Conservation (phyloP, 2,888 invertebrate species). For the Stomorhina lunata region DNA sequence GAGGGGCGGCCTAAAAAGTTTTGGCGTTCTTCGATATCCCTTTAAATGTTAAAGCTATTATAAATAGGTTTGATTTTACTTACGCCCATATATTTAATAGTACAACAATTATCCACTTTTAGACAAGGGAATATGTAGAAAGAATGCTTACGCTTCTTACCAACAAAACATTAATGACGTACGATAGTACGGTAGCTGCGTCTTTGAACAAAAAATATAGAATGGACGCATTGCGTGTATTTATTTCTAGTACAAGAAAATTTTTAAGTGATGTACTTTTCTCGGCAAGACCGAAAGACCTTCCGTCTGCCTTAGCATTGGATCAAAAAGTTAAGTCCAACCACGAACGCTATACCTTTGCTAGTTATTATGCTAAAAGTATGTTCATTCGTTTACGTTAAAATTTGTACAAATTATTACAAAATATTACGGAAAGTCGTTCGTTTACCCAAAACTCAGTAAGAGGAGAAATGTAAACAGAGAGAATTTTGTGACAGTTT, state of each 20-base stretch:
- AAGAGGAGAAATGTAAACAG: too few species aligned
- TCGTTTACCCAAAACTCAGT: too few species aligned
- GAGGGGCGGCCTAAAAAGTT: background rate
- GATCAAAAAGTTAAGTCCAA: constrained; percentile 25
- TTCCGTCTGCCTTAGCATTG: constrained; percentile 27
- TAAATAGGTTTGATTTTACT: constrained; percentile 1
- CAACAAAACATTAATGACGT: constrained; percentile 62
- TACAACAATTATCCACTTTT: constrained; percentile 53
- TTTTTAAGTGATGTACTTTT: too few species aligned
- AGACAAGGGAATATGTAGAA: constrained; percentile 38
- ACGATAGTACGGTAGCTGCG: background rate
- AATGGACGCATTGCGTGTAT: background rate
- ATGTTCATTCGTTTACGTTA: too few species aligned
- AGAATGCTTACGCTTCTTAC: constrained; percentile 3
- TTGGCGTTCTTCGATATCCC: background rate
- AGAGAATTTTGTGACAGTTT: too few species aligned
- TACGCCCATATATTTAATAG: background rate
- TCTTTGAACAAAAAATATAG: background rate
- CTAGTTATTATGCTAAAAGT: constrained; percentile 26
- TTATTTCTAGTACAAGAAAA: too few species aligned
- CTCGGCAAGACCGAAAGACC: constrained; percentile 37
- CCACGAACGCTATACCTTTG: constrained; percentile 27
- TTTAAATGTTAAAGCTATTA: constrained; percentile 18
- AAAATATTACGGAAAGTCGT: too few species aligned
- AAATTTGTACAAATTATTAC: too few species aligned